A percentile compares a stretch with the other conserved stretches of the same genome.
Evolutionary conservation across 2,113 vertebrate genomes (phyloP).

Genomic region (Apeltes quadracus): DNA sequence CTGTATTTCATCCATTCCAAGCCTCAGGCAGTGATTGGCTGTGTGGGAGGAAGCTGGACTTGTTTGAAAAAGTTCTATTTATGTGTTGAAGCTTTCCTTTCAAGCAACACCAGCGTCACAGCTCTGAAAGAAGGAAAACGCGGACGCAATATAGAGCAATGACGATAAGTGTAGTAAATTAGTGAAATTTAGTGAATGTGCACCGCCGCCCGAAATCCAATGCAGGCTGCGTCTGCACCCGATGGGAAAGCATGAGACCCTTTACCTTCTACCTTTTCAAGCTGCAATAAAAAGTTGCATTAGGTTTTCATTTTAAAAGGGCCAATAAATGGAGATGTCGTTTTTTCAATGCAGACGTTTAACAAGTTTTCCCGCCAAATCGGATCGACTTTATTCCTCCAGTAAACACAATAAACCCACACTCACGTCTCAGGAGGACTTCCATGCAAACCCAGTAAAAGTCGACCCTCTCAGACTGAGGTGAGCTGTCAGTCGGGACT

Average conservation of each 20-base stretch:
- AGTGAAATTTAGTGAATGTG: neutral
- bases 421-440: neutral
- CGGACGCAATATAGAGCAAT: neutral
- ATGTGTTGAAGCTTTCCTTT: neutral
- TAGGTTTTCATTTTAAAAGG: too few species aligned
- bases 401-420: neutral
- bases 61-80: too few species aligned
- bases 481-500: constrained; percentile 2
- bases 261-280: neutral
- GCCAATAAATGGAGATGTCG: neutral
- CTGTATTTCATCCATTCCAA: too few species aligned
- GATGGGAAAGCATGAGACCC: neutral
- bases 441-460: neutral
- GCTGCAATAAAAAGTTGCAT: too few species aligned
- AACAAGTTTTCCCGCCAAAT: neutral
- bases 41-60: too few species aligned
- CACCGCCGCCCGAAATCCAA: too few species aligned
- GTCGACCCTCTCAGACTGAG: neutral
- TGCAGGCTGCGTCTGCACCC: neutral
- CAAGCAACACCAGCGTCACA: neutral
- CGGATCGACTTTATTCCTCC: neutral
- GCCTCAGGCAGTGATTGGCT: too few species aligned
- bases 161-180: neutral
- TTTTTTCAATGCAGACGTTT: neutral
- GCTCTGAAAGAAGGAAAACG: neutral